Conservation (phyloP, 2,797 vertebrate genomes). For the Sebastes oblongus region DNA sequence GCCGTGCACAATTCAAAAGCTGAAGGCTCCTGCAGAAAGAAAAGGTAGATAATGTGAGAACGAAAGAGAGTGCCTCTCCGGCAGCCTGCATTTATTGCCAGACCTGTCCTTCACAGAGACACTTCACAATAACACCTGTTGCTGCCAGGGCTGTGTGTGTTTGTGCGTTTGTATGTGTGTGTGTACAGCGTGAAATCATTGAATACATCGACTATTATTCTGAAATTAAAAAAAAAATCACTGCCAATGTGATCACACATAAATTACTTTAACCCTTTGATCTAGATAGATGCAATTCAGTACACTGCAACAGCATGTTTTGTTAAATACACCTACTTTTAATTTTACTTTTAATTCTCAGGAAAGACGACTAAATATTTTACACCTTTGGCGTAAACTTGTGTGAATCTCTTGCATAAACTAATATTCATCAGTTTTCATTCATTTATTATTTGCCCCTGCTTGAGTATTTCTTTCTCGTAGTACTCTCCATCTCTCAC, state of each 20-base stretch:
- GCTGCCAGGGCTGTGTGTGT: background rate
- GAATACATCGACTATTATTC: background rate
- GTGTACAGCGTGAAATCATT: background rate
- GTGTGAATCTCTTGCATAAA: no score
- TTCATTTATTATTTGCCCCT: no score
- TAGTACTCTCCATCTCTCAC: no score
- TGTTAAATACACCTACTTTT: no score
- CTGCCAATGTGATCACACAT: background rate
- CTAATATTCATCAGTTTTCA: no score
- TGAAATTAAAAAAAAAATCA: background rate
- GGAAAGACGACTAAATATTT: no score
- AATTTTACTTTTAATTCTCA: no score
- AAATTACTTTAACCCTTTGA: background rate
- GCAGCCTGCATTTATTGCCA: constrained; percentile 3
- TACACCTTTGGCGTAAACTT: no score
- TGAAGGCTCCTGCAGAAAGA: background rate
- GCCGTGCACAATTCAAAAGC: background rate
- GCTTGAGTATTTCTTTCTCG: no score
- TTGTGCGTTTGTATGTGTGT: no score
- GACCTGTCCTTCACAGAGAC: constrained; percentile 20
- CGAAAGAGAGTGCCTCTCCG: background rate
- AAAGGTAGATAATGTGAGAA: background rate
- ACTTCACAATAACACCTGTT: background rate
- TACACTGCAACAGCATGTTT: no score
- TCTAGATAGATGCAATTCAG: background rate